These are phyloP conservation scores for Halichondria panicea DNA, from an alignment of 37 sponge, comb jelly and placozoan species.

Conservation along the genomic window DNA sequence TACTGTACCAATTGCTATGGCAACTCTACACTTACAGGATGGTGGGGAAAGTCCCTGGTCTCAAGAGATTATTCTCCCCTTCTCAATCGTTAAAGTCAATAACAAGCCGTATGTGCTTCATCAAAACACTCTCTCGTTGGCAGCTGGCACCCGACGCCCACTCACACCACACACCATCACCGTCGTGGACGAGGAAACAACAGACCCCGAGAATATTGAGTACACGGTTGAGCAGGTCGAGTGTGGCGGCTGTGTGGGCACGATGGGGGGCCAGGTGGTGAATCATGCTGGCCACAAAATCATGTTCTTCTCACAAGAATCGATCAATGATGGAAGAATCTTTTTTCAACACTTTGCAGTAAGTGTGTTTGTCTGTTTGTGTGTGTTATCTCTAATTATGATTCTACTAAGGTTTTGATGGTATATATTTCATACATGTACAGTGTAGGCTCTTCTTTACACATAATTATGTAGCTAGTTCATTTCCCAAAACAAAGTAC, in stretches of 20 bases:
- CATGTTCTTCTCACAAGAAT: slow-evolving; percentile 25
- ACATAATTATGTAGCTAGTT: too few species aligned
- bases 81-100: too few species aligned
- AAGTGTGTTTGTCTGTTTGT: background rate
- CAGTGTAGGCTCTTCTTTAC: too few species aligned
- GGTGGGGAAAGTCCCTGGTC: too few species aligned
- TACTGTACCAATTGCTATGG: too few species aligned
- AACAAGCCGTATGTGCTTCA: too few species aligned
- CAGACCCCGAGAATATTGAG: background rate
- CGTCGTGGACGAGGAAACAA: slow-evolving; percentile 18
- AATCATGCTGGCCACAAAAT: background rate
- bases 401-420: too few species aligned
- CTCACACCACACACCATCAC: slow-evolving; percentile 23
- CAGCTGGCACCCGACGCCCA: slow-evolving; percentile 37
- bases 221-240: background rate
- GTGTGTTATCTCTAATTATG: too few species aligned
- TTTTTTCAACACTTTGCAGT: slow-evolving; percentile 38
- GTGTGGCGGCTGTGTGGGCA: background rate
- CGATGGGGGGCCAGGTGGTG: background rate
- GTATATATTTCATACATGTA: too few species aligned
- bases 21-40: too few species aligned
- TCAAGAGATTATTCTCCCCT: too few species aligned
- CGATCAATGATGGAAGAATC: slow-evolving; percentile 15
- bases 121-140: slow-evolving; percentile 1
- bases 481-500: too few species aligned